Evolutionary conservation across 2,797 vertebrate genomes (phyloP).

Genomic region (Forpus xanthops): DNA sequence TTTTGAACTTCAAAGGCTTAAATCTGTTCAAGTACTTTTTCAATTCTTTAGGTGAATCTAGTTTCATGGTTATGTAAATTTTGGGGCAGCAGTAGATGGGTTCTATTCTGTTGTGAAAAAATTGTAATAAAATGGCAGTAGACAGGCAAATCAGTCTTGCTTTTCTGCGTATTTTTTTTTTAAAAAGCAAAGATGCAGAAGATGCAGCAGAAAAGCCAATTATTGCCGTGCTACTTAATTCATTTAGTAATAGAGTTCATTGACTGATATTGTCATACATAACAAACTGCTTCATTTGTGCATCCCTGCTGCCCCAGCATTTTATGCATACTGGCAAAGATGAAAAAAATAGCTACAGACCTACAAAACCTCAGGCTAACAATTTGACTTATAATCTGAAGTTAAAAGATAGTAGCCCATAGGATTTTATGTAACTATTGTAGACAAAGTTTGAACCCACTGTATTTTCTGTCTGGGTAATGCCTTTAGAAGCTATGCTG

Average conservation of each 20-base stretch:
- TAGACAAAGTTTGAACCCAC: background rate
- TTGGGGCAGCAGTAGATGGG: background rate
- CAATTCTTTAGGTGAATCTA: background rate
- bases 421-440: background rate
- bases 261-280: slow-evolving; percentile 57
- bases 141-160: slow-evolving; percentile 29
- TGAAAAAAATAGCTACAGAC: background rate
- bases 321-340: background rate
- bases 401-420: slow-evolving; percentile 13
- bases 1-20: background rate
- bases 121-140: background rate
- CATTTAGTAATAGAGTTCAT: slow-evolving; percentile 41
- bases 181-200: slow-evolving; percentile 29
- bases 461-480: background rate
- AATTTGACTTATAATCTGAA: slow-evolving; percentile 52
- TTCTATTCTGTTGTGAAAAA: background rate
- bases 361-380: slow-evolving; percentile 46
- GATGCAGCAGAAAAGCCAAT: slow-evolving; percentile 31
- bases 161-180: slow-evolving; percentile 11
- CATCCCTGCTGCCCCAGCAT: background rate
- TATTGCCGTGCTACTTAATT: slow-evolving; percentile 36
- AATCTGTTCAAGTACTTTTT: background rate
- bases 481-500: background rate
- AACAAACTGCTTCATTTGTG: slow-evolving; percentile 25
- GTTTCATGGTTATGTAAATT: slow-evolving; percentile 8